phyloP scores from a whole-genome alignment of 2,888 invertebrate genomes.

The Odontothrips loti region DNA sequence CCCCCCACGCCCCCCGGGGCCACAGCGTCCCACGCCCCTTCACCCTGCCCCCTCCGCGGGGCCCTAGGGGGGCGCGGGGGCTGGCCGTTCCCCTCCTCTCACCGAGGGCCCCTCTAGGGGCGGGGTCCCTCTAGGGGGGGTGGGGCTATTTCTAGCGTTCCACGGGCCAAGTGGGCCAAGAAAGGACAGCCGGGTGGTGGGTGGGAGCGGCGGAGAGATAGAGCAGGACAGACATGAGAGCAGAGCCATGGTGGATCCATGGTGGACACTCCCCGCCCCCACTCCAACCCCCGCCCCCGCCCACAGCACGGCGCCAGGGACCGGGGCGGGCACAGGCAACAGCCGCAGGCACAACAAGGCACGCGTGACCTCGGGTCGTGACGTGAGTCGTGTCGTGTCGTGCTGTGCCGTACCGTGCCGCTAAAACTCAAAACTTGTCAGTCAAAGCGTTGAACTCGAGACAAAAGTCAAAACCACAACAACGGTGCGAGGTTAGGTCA shows the following conservation, averaged over 20 bases:
- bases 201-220: neutral
- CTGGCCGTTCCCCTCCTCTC: constrained; percentile 32
- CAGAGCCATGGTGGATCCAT: too few relatives aligned
- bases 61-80: constrained; percentile 8
- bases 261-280: neutral
- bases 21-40: constrained; percentile 27
- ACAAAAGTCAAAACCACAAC: too few relatives aligned
- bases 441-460: too few relatives aligned
- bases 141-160: constrained; percentile 52
- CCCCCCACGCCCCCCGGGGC: neutral
- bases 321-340: neutral
- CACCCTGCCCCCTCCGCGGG: constrained; percentile 29
- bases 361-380: too few relatives aligned
- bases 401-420: too few relatives aligned
- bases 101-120: too few relatives aligned
- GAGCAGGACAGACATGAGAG: neutral
- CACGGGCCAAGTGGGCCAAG: constrained; percentile 52
- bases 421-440: too few relatives aligned
- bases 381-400: too few relatives aligned
- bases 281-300: neutral
- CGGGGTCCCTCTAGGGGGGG: constrained; percentile 11
- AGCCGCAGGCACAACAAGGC: neutral
- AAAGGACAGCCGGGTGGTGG: constrained; percentile 50
- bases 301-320: neutral
- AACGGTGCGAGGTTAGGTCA: neutral